These are phyloP conservation scores for Cordilura impudica DNA, from an alignment of 2,888 invertebrate species.

Conservation along the genomic window DNA sequence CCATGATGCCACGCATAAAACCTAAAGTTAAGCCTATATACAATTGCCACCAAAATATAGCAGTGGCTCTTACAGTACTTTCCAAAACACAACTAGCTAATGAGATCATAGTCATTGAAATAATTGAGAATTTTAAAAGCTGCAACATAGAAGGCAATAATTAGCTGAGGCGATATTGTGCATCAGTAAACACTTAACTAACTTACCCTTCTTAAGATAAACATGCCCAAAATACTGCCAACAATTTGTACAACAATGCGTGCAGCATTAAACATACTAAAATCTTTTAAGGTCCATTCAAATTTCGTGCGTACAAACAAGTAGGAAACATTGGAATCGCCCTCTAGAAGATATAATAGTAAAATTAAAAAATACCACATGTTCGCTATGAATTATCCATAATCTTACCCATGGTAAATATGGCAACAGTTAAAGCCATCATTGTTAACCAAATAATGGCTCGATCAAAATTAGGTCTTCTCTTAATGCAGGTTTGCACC, in stretches of 20 bases:
- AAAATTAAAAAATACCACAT: neutral
- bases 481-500: slow-evolving; percentile 73
- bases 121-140: slow-evolving; percentile 72
- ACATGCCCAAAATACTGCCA: slow-evolving; percentile 81
- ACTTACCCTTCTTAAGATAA: slow-evolving; percentile 79
- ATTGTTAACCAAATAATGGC: slow-evolving; percentile 76
- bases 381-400: neutral
- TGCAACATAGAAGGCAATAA: slow-evolving; percentile 50
- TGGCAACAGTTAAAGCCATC: slow-evolving; percentile 71
- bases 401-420: slow-evolving; percentile 74
- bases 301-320: slow-evolving; percentile 75
- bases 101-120: slow-evolving; percentile 73
- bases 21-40: slow-evolving; percentile 73
- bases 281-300: slow-evolving; percentile 75
- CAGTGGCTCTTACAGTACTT: slow-evolving; percentile 75
- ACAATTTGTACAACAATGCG: slow-evolving; percentile 80
- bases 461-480: slow-evolving; percentile 75
- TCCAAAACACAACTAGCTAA: slow-evolving; percentile 73
- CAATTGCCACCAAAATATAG: slow-evolving; percentile 73
- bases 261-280: slow-evolving; percentile 77
- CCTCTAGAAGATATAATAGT: slow-evolving; percentile 66
- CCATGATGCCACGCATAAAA: slow-evolving; percentile 73
- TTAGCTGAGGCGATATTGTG: neutral
- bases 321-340: slow-evolving; percentile 79
- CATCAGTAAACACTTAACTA: neutral